These are phyloP conservation scores for Dallia pectoralis DNA, from an alignment of 2,797 vertebrate species.

Conservation along the genomic window DNA sequence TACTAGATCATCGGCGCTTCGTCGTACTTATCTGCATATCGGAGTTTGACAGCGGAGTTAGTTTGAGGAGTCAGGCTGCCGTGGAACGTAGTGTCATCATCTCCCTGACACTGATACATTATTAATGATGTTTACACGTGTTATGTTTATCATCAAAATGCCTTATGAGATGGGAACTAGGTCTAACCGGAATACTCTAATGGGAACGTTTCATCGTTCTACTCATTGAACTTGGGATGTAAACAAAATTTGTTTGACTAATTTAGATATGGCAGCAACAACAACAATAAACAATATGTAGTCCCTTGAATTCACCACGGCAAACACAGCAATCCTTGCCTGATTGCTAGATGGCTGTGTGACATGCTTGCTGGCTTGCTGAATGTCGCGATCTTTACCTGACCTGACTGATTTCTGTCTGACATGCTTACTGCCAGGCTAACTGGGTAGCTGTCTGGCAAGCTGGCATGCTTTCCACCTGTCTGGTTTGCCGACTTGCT, in stretches of 20 bases:
- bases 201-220: slow-evolving; percentile 2
- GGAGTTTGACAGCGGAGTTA: not conserved
- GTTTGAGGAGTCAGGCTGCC: slow-evolving; percentile 15
- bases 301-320: too few species aligned
- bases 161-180: slow-evolving; percentile 33
- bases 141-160: slow-evolving; percentile 29
- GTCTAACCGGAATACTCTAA: slow-evolving; percentile 7
- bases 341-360: too few species aligned
- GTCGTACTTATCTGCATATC: not conserved
- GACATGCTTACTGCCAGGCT: too few species aligned
- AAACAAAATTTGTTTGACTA: slow-evolving; percentile 13
- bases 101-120: slow-evolving; percentile 24
- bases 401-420: too few species aligned
- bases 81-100: not conserved
- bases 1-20: not conserved
- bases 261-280: not conserved
- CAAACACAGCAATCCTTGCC: too few species aligned
- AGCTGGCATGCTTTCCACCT: too few species aligned
- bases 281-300: too few species aligned
- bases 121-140: slow-evolving; percentile 34
- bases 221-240: not conserved
- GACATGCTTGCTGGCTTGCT: too few species aligned
- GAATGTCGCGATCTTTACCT: too few species aligned
- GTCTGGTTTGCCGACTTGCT: too few species aligned
- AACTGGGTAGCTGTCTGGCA: too few species aligned